phyloP scores from a whole-genome alignment of 1,140 invertebrate genomes.

The Drosophila bocki region DNA sequence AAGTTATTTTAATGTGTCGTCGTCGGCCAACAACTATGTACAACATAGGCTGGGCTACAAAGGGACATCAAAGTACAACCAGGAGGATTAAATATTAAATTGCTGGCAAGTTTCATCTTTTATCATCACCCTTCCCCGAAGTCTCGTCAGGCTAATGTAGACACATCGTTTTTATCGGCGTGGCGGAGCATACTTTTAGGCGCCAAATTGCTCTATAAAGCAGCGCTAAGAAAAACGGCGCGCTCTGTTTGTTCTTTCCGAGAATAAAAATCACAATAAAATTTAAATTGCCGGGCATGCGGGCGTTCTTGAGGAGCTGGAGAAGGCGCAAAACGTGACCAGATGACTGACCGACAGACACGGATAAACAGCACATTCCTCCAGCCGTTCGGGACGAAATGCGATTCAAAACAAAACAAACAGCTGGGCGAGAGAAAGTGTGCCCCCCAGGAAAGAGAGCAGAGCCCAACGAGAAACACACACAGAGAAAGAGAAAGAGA shows the following conservation, averaged over 20 bases:
- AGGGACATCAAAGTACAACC: constrained; percentile 4
- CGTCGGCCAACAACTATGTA: background rate
- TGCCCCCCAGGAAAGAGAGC: constrained; percentile 6
- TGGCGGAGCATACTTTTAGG: constrained; percentile 45
- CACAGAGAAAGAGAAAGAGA: background rate
- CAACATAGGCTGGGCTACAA: constrained; percentile 6
- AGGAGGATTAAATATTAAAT: constrained; percentile 36
- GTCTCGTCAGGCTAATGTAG: constrained; percentile 29
- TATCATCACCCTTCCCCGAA: constrained; percentile 29
- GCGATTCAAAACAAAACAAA: constrained; percentile 80
- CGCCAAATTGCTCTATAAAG: constrained; percentile 68
- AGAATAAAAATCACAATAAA: constrained; percentile 76
- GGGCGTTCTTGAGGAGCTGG: constrained; percentile 12
- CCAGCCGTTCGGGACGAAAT: constrained; percentile 33
- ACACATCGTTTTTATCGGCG: constrained; percentile 29
- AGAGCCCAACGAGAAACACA: background rate
- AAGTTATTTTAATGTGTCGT: constrained; percentile 19
- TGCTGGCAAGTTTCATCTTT: constrained; percentile 26
- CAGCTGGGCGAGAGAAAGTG: constrained; percentile 57
- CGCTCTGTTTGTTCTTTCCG: constrained; percentile 55
- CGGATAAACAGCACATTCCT: constrained; percentile 25
- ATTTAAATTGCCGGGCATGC: constrained; percentile 71
- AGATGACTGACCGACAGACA: constrained; percentile 40
- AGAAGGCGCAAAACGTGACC: constrained; percentile 51
- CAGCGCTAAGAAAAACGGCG: constrained; percentile 1